Conservation (phyloP, 2,797 vertebrate species). For the Margarornis squamiger region DNA sequence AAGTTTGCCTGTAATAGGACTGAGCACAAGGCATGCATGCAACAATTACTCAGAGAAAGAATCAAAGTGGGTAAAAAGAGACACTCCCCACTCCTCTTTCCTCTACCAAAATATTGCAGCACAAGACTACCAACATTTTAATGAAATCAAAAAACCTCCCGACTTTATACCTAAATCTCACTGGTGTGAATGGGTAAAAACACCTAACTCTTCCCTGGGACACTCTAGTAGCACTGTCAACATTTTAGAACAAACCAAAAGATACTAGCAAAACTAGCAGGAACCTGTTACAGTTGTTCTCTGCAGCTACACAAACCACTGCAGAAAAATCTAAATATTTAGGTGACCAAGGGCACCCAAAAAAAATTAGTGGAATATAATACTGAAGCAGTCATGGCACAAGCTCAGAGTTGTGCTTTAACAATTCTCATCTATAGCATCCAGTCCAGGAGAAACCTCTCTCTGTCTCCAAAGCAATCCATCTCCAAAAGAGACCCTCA, state of each 20-base stretch:
- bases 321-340: neutral
- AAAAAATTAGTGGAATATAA: neutral
- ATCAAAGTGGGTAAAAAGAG: fast-evolving
- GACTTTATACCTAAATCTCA: neutral
- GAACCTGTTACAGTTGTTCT: neutral
- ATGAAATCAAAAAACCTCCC: neutral
- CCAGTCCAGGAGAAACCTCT: neutral
- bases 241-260: neutral
- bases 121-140: neutral
- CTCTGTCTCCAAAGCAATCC: neutral
- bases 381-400: neutral
- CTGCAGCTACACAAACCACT: neutral
- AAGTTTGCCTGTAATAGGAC: neutral
- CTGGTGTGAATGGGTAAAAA: neutral
- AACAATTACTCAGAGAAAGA: neutral
- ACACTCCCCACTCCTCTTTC: neutral
- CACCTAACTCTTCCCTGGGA: neutral
- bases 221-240: neutral
- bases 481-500: neutral
- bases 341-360: neutral
- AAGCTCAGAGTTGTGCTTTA: neutral
- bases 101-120: neutral
- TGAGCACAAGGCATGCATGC: neutral
- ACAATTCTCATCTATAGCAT: neutral
- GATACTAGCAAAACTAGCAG: neutral